Percentiles rank a stretch among this genome's conserved stretches.
These are phyloP conservation scores for Nannoperca obscura DNA, from an alignment of 2,797 vertebrate species.

Conservation along the genomic window DNA sequence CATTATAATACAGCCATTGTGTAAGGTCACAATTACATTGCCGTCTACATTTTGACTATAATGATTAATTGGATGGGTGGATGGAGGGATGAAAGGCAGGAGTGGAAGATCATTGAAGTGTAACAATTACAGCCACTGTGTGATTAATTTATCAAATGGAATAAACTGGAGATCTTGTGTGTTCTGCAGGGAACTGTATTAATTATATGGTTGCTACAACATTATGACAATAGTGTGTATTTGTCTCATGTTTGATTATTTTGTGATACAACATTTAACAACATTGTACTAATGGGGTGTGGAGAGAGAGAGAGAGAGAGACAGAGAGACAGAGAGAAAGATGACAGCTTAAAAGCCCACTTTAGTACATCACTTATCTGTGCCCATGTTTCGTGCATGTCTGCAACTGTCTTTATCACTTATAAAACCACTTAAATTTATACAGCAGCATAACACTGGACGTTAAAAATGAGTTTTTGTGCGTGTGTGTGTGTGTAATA, in stretches of 20 bases:
- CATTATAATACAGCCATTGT: not conserved
- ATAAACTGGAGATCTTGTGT: constrained; percentile 1
- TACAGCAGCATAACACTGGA: constrained; percentile 23
- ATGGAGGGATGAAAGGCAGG: not conserved
- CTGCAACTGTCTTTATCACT: constrained; percentile 55
- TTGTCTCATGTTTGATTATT: constrained; percentile 53
- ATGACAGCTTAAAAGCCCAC: constrained; percentile 67
- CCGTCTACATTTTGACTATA: not conserved
- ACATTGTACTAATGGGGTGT: constrained; percentile 50
- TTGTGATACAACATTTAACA: constrained; percentile 59
- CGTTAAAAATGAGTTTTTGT: constrained; percentile 11
- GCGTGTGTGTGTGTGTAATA: constrained; percentile 23
- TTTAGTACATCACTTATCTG: constrained; percentile 55
- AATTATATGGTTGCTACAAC: not conserved
- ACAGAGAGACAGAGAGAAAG: constrained; percentile 1
- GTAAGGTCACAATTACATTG: constrained; percentile 1
- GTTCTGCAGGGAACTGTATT: not conserved
- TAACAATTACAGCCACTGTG: constrained; percentile 6
- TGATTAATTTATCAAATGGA: constrained; percentile 28
- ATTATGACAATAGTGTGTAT: constrained; percentile 12
- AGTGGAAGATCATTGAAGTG: constrained; percentile 4
- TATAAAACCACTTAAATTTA: constrained; percentile 58
- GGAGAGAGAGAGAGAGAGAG: not conserved
- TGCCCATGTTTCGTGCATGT: constrained; percentile 43
- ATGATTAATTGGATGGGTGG: constrained; percentile 18